Evolutionary conservation across 2,888 invertebrate species (phyloP), one percentile per base, ranked within the genome.

Genomic region (Rhamnusium bicolor): DNA sequence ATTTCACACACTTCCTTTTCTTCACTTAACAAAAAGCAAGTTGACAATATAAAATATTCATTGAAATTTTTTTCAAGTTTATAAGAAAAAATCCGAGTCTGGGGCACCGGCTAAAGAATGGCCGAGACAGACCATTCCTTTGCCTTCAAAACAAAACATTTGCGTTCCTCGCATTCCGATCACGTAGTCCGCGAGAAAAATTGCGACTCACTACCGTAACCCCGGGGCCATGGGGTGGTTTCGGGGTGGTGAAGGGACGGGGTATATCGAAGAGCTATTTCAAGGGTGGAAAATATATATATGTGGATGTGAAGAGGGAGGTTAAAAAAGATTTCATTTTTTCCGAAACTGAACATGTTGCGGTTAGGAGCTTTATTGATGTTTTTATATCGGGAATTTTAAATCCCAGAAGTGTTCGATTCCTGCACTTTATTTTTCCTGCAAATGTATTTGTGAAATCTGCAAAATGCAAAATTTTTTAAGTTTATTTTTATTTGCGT

Each of bases 131-230:
- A 72, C 72, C 72, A 68, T 72, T 68, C 72, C 54, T 79, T 75
- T 76, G 71, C 81, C 82, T 83, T 83, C 84, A 86, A 86, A 87
- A 87, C 86, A 87, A 86, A 86, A 86, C 86, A 86, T 81, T 81
- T 76, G 81, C 79, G 79, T 75, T 80, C 79, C 80, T 74, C 73
- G 82, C 82, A 88, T 88, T 87, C 88, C 82, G 84, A 86, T 86
- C 88, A 88, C 88, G 88, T 88, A 87, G 84, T 79, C 86, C 85
- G 87, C 87, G 87, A 87, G 88, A 88, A 88, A 88, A 88, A 88
- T 88, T 88, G 88, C 88, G 86, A 87, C 85, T 87, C 86, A 84
- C 86, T 85, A 84, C 85, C 84, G 85, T 85, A 83, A 84, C 85
- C 86, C 86, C 86, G 78, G 69, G 83, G 83, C 84, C 71, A 76